A percentile compares a stretch with the other conserved stretches of the same genome.
These are phyloP conservation scores for Leucophenga montana DNA, from an alignment of 2,888 invertebrate species.

Conservation along the genomic window DNA sequence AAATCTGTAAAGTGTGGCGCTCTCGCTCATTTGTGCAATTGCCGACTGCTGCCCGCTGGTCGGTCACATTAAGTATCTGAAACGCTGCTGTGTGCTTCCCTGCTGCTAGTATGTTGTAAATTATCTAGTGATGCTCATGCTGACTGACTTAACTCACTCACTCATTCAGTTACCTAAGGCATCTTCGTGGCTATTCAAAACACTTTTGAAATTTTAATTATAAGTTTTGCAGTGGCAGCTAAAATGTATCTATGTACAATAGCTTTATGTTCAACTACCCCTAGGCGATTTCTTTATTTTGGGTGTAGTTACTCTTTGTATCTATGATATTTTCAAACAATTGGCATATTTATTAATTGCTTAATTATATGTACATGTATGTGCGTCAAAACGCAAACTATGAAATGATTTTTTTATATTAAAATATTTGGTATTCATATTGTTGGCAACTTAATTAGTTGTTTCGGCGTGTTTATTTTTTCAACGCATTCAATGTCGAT, in stretches of 20 bases:
- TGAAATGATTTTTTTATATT: too few species aligned
- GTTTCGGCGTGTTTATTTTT: conserved; percentile 5
- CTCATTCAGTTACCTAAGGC: background rate
- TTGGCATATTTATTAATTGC: conserved; percentile 1
- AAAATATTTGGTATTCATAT: background rate
- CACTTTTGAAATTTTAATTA: conserved; percentile 5
- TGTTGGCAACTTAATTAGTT: conserved; percentile 6
- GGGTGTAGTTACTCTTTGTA: background rate
- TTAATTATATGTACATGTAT: background rate
- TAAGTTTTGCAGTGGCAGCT: background rate
- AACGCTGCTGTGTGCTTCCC: background rate
- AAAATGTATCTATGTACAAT: too few species aligned
- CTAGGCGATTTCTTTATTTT: background rate
- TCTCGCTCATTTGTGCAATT: background rate
- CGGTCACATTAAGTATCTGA: too few species aligned
- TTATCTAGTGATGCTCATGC: background rate
- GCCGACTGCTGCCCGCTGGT: too few species aligned
- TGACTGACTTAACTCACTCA: too few species aligned
- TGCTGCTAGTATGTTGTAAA: background rate
- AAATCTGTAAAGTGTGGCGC: background rate
- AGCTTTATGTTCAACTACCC: background rate
- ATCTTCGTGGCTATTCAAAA: background rate
- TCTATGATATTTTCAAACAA: background rate
- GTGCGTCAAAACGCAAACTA: too few species aligned
- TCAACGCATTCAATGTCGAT: too few species aligned